Evolutionary conservation across 2,797 vertebrate species (phyloP).

Genomic region (Melopsittacus undulatus): DNA sequence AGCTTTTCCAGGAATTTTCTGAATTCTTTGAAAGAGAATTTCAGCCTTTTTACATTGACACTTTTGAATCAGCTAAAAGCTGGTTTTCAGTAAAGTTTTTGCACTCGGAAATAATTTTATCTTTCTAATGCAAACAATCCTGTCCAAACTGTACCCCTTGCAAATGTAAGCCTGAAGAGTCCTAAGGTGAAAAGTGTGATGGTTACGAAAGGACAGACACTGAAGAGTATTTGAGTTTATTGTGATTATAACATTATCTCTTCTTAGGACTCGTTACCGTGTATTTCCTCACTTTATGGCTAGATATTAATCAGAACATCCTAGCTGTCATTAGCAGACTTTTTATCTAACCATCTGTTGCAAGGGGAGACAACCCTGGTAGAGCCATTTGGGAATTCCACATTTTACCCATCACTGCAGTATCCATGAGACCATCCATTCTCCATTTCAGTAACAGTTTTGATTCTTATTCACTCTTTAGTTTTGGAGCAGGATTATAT

Average conservation of each 20-base stretch:
- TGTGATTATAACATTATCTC: background rate
- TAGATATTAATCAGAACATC: background rate
- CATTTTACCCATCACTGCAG: background rate
- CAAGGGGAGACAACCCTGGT: background rate
- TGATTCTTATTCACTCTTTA: background rate
- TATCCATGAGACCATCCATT: background rate
- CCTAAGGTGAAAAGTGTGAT: background rate
- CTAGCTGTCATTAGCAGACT: background rate
- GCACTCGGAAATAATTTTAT: background rate
- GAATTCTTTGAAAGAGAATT: constrained; percentile 25
- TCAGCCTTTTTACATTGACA: background rate
- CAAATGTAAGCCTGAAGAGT: background rate
- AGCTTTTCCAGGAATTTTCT: constrained; percentile 25
- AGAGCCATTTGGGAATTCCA: background rate
- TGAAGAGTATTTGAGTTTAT: background rate
- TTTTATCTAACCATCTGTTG: background rate
- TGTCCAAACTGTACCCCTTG: background rate
- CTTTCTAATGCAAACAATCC: background rate
- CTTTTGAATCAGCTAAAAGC: constrained; percentile 29
- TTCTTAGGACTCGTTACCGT: background rate
- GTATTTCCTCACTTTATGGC: background rate
- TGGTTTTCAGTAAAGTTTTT: background rate
- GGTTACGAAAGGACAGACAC: background rate
- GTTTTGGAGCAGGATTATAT: background rate
- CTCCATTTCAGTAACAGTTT: background rate